These are phyloP conservation scores for Elgaria multicarinata DNA, from an alignment of 2,113 vertebrate species.

Conservation along the genomic window DNA sequence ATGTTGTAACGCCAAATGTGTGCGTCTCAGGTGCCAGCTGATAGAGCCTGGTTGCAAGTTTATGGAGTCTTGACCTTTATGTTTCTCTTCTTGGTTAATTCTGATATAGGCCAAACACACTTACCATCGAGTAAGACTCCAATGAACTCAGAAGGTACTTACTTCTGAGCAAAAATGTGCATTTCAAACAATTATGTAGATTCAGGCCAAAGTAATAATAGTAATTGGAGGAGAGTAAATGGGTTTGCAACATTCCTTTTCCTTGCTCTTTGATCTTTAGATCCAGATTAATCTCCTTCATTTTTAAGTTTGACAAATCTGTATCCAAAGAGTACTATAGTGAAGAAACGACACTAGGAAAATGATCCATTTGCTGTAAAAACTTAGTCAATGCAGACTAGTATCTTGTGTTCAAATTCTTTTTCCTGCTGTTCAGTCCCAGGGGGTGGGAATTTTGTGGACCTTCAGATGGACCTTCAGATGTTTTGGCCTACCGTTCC, in stretches of 20 bases:
- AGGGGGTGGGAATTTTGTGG: not conserved
- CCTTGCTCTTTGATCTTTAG: conserved; percentile 13
- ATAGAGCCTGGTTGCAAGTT: conserved; percentile 3
- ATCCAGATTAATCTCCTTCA: not conserved
- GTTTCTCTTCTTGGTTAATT: conserved; percentile 49
- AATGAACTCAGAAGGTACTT: not conserved
- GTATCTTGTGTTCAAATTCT: not conserved
- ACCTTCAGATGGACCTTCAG: too few species aligned
- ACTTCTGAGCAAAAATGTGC: not conserved
- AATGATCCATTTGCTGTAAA: not conserved
- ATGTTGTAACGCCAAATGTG: conserved; percentile 36
- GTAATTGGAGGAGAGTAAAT: conserved; percentile 36
- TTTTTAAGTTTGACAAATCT: not conserved
- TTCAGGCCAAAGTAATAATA: conserved; percentile 34
- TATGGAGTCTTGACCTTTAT: conserved; percentile 35
- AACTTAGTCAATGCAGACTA: not conserved
- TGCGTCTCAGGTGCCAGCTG: conserved; percentile 17
- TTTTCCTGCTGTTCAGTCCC: not conserved
- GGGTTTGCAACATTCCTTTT: conserved; percentile 9
- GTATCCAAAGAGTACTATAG: not conserved
- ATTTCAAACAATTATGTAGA: conserved; percentile 9
- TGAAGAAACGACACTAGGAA: not conserved
- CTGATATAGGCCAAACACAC: conserved; percentile 31
- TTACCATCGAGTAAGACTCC: not conserved
- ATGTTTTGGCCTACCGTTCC: too few species aligned